Evolutionary conservation across 2,113 vertebrate genomes (phyloP).

Genomic region (Etheostoma cragini): DNA sequence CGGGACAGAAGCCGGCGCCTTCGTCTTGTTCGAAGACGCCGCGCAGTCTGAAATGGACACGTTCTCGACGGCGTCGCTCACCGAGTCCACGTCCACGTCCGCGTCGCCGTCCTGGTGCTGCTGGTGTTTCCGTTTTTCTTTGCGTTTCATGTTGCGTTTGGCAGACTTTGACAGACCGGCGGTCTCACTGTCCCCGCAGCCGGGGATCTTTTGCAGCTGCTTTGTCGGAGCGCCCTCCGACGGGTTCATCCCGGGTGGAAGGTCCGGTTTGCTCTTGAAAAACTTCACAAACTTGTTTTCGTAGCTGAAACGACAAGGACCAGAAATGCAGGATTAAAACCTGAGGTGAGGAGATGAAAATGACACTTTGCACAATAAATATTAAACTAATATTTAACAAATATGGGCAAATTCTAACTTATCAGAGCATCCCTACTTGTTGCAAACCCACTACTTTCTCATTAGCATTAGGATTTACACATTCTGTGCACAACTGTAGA

Average conservation of each 20-base stretch:
- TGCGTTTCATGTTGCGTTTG: constrained; percentile 94
- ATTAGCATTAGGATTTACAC: not conserved
- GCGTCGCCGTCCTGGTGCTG: constrained; percentile 59
- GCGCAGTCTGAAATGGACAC: constrained; percentile 66
- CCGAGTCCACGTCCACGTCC: constrained; percentile 70
- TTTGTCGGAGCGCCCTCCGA: constrained; percentile 68
- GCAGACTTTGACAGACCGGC: constrained; percentile 89
- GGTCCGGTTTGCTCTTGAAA: constrained; percentile 94
- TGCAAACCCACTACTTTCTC: not conserved
- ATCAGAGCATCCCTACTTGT: not conserved
- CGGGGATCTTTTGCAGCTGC: constrained; percentile 72
- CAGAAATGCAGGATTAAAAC: constrained; percentile 18
- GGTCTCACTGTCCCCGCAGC: constrained; percentile 69
- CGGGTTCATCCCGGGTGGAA: constrained; percentile 90
- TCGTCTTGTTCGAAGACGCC: constrained; percentile 41
- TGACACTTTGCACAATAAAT: not conserved
- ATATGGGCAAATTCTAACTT: not conserved
- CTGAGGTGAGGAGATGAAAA: not conserved
- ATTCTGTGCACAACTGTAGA: not conserved
- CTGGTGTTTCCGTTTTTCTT: constrained; percentile 93
- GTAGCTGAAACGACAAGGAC: constrained; percentile 84
- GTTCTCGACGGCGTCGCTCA: constrained; percentile 84
- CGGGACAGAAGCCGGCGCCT: not conserved
- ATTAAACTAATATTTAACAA: not conserved
- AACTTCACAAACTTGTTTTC: constrained; percentile 99